These are phyloP conservation scores for Pedionomus torquatus DNA, from an alignment of 2,113 vertebrate genomes.

Conservation along the genomic window DNA sequence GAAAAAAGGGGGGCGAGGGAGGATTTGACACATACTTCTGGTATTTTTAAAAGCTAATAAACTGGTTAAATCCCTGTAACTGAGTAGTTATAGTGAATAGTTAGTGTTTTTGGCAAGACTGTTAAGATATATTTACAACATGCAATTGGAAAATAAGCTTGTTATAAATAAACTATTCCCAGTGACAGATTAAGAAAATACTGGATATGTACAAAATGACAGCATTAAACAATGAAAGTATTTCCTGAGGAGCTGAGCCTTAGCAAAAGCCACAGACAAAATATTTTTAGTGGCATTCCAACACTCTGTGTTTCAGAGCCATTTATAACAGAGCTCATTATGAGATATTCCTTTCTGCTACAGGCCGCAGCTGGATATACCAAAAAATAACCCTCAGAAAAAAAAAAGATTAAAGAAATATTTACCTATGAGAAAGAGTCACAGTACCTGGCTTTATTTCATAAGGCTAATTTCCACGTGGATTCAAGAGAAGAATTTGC, in stretches of 20 bases:
- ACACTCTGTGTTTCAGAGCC: conserved; percentile 64
- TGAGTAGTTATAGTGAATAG: conserved; percentile 8
- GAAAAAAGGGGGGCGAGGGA: neutral
- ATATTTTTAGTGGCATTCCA: conserved; percentile 68
- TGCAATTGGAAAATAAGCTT: conserved; percentile 59
- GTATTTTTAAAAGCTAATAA: conserved; percentile 54
- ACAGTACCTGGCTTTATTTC: conserved; percentile 60
- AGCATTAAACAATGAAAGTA: conserved; percentile 69
- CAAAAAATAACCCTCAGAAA: conserved; percentile 43
- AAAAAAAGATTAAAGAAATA: conserved; percentile 45
- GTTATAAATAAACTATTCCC: conserved; percentile 67
- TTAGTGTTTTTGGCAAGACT: conserved; percentile 22
- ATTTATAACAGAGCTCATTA: conserved; percentile 67
- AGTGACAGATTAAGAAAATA: conserved; percentile 69
- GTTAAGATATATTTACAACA: conserved; percentile 53
- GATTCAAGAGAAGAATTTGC: conserved; percentile 44
- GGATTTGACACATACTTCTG: conserved; percentile 31
- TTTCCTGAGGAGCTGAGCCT: conserved; percentile 64
- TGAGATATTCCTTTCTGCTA: conserved; percentile 61
- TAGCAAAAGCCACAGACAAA: conserved; percentile 69
- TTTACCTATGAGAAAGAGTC: conserved; percentile 37
- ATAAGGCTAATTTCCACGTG: neutral
- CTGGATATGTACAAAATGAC: conserved; percentile 68
- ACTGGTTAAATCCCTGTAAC: conserved; percentile 12
- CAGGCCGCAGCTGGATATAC: conserved; percentile 60